Evolutionary conservation across 2,797 vertebrate genomes (phyloP), one percentile per base, ranked within the genome.

Genomic region (Chromobotia macracanthus): DNA sequence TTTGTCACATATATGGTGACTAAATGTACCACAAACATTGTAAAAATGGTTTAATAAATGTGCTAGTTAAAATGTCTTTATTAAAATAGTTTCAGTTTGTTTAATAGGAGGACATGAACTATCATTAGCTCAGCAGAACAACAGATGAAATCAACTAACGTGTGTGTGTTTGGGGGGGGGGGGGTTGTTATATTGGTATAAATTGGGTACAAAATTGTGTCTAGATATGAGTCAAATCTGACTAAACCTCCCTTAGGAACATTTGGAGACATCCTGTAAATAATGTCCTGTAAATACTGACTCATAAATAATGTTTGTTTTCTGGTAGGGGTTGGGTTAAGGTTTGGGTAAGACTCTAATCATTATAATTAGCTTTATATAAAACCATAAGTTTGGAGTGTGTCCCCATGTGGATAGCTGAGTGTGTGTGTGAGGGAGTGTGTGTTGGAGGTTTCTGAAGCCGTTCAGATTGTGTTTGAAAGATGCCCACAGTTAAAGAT

Each of bases 391-490:
- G 41, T 72, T 23, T 48, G 23, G 41, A 23, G 67, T 63, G 9
- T 50, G 46, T 31, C 15, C n/a, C 18, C 8, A 6, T n/a, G 13
- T 65, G 23, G 15, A 28, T 41, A 41, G 38, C 21, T 75, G 28
- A 38, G 7, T 61, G 44, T 63, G 23, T 64, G 31, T 56, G 11
- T 66, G 61, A 67, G 53, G 72, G 71, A 71, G 23, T 77, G 56
- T 71, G 56, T 41, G 13, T 80, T 41, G 38, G 38, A 10, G 46
- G 53, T 70, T 60, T 41, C 25, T 13, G 61, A 23, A 75, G 38
- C 50, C 48, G 38, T 56, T 18, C 4, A 11, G 48, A 60, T 3
- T 3, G 10, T 64, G 68, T 69, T 82, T 21, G 51, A 68, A 58
- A 3, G 56, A n/a, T 11, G 31, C 28, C 65, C 11, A 67, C 53